These are phyloP conservation scores for Zophobas morio DNA, from an alignment of 1,140 invertebrate species.

Conservation along the genomic window DNA sequence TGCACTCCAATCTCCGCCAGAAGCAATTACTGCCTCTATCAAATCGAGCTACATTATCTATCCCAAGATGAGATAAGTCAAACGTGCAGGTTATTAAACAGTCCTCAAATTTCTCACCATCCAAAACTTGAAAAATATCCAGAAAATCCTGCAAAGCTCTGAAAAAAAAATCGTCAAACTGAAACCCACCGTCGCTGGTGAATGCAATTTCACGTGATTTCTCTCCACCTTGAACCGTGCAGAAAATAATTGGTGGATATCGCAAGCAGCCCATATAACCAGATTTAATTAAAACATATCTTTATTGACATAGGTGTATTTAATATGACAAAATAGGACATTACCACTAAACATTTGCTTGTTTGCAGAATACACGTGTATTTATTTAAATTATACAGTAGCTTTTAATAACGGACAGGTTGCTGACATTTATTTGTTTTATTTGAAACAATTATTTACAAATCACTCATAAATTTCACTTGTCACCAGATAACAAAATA, in stretches of 20 bases:
- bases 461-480: slow-evolving; percentile 55
- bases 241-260: slow-evolving; percentile 30
- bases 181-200: background rate
- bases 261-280: slow-evolving; percentile 32
- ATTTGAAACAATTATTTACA: slow-evolving; percentile 57
- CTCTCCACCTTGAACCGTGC: slow-evolving; percentile 4
- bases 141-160: background rate
- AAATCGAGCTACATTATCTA: no score
- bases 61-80: no score
- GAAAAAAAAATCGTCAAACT: background rate
- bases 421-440: slow-evolving; percentile 53
- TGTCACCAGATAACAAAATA: slow-evolving; percentile 47
- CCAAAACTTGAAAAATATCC: background rate
- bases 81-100: no score
- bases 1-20: no score
- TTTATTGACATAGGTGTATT: slow-evolving; percentile 56
- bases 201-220: background rate
- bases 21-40: no score
- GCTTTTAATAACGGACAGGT: slow-evolving; percentile 49
- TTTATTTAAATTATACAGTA: slow-evolving; percentile 51
- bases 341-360: slow-evolving; percentile 20
- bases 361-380: slow-evolving; percentile 53
- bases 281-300: slow-evolving; percentile 57
- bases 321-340: slow-evolving; percentile 44
- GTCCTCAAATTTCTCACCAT: no score